phyloP scores from a whole-genome alignment of 2,888 invertebrate genomes.

The Linyphia triangularis region DNA sequence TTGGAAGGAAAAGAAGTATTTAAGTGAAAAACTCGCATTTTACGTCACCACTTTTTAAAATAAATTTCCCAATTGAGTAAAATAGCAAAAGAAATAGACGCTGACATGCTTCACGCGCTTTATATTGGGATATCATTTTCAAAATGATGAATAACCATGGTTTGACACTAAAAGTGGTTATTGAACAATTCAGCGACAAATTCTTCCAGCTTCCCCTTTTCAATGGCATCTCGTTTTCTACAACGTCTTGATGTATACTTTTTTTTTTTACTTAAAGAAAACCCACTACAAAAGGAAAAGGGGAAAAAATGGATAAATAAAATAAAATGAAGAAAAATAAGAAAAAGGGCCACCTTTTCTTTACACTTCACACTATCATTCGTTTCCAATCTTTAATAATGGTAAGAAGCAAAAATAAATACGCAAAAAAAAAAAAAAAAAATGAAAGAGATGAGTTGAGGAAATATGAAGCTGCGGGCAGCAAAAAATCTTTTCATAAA shows the following conservation, averaged over 20 bases:
- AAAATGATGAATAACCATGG: conserved; percentile 57
- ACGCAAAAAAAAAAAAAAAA: neutral
- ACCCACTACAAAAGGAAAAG: no score
- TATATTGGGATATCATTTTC: conserved; percentile 40
- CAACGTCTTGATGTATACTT: neutral
- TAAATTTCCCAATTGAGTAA: conserved; percentile 24
- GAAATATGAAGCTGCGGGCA: conserved; percentile 63
- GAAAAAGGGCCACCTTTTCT: neutral
- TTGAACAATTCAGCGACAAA: conserved; percentile 67
- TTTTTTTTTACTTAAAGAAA: neutral
- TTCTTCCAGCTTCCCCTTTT: conserved; percentile 23
- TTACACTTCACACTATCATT: conserved; percentile 3
- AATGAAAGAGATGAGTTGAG: conserved; percentile 27
- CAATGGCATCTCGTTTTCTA: neutral
- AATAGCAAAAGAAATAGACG: neutral
- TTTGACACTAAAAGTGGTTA: conserved; percentile 66
- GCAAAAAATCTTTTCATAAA: conserved; percentile 58
- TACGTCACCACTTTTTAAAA: conserved; percentile 16
- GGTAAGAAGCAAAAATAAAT: conserved; percentile 32
- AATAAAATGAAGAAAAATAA: neutral
- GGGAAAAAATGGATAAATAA: conserved; percentile 4
- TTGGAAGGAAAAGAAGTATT: neutral
- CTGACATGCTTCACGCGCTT: neutral
- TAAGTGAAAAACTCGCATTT: conserved; percentile 6
- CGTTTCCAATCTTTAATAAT: conserved; percentile 57